Percentiles rank a stretch among this genome's conserved stretches.
Conservation (phyloP, 1,140 invertebrate species). For the Proctacanthus coquilletti region DNA sequence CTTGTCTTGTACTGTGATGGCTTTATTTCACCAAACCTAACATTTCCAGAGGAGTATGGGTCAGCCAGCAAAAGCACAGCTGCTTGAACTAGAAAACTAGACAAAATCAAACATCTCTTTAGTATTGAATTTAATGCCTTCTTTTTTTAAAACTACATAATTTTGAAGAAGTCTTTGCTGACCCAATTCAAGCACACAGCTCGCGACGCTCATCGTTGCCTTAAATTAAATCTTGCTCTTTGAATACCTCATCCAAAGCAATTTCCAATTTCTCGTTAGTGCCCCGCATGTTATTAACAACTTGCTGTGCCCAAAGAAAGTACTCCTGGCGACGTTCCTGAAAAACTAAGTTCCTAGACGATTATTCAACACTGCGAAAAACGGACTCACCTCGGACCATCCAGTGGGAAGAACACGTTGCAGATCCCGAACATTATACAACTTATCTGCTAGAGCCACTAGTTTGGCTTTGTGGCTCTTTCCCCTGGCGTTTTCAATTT, state of each 20-base stretch:
- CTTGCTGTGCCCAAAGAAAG: slow-evolving; percentile 57
- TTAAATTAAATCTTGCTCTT: slow-evolving; percentile 11
- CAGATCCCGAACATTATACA: slow-evolving; percentile 73
- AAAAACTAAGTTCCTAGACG: neutral
- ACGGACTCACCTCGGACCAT: slow-evolving; percentile 37
- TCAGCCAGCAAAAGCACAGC: no score
- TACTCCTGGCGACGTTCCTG: slow-evolving; percentile 28
- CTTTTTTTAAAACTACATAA: no score
- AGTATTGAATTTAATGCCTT: no score
- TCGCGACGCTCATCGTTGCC: no score
- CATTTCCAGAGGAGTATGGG: no score
- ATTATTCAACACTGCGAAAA: slow-evolving; percentile 2
- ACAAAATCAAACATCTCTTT: no score
- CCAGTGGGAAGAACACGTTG: slow-evolving; percentile 40
- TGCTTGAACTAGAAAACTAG: no score
- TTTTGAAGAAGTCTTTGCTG: no score
- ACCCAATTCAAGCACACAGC: no score
- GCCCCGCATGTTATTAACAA: slow-evolving; percentile 48
- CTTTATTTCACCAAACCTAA: no score
- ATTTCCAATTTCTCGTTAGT: slow-evolving; percentile 49
- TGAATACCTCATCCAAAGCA: slow-evolving; percentile 43
- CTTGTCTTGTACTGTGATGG: no score
- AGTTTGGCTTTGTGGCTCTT: slow-evolving; percentile 52
- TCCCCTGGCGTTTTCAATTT: slow-evolving; percentile 48
- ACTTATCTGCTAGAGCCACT: slow-evolving; percentile 71